Conservation (phyloP, 1,140 invertebrate species). For the Atopsyche davidsoni region DNA sequence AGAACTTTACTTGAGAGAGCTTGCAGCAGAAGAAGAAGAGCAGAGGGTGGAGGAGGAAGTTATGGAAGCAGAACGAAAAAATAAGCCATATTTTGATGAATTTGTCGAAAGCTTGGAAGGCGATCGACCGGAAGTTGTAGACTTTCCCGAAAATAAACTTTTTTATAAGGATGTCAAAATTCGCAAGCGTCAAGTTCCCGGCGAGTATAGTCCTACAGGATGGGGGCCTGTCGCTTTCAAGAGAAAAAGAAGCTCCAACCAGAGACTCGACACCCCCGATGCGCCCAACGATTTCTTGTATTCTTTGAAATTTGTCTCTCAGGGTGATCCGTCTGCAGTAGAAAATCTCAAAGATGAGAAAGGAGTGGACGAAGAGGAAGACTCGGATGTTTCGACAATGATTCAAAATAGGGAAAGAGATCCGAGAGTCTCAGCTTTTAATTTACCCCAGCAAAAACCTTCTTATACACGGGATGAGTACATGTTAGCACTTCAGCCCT, state of each 20-base stretch:
- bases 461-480: constrained; percentile 49
- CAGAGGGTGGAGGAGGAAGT: constrained; percentile 48
- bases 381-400: constrained; percentile 30
- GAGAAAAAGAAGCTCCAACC: constrained; percentile 42
- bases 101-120: constrained; percentile 32
- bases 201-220: constrained; percentile 21
- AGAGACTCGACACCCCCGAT: constrained; percentile 34
- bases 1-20: constrained; percentile 50
- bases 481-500: constrained; percentile 48
- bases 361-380: constrained; percentile 38
- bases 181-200: constrained; percentile 32
- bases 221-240: constrained; percentile 49
- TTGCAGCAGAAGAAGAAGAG: constrained; percentile 41
- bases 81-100: too few relatives aligned
- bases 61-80: constrained; percentile 55
- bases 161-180: constrained; percentile 46
- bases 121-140: constrained; percentile 37
- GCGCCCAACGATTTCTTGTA: constrained; percentile 28
- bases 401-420: constrained; percentile 16
- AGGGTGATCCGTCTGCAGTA: constrained; percentile 23
- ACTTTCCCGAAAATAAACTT: constrained; percentile 40
- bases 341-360: constrained; percentile 35
- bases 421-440: constrained; percentile 33
- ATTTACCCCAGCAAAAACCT: constrained; percentile 38
- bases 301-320: constrained; percentile 27